Conservation (phyloP, 53 echinoderm and acorn worm genomes). For the Henricia sp. region DNA sequence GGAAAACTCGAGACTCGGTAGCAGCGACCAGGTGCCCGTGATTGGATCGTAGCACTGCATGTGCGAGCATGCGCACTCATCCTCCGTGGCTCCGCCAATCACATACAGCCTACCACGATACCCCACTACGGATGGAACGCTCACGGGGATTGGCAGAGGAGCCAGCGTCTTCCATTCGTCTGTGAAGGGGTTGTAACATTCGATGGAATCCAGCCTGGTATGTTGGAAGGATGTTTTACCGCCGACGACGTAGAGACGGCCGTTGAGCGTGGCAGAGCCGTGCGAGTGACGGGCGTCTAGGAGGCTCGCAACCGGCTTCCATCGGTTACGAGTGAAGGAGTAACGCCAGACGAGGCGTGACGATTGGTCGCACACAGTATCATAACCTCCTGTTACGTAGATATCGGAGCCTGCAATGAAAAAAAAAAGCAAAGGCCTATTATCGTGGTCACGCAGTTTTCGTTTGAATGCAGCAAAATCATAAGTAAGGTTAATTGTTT, state of each 20-base stretch:
- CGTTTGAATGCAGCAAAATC: too few species aligned
- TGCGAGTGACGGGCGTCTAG: conserved; percentile 76
- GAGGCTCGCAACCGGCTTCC: conserved; percentile 68
- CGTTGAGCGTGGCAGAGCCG: conserved; percentile 61
- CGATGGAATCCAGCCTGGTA: conserved; percentile 62
- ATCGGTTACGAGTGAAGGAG: conserved; percentile 68
- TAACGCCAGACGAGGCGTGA: conserved; percentile 75
- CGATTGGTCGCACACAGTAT: conserved; percentile 66
- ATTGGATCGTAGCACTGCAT: conserved; percentile 72
- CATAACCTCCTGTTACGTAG: conserved; percentile 79
- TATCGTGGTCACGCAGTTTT: too few species aligned
- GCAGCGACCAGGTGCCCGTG: conserved; percentile 70
- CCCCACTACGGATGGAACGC: conserved; percentile 70
- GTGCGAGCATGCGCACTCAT: conserved; percentile 61
- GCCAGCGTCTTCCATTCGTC: conserved; percentile 68
- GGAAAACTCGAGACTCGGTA: conserved; percentile 54
- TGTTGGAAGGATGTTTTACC: conserved; percentile 70
- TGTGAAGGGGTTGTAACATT: conserved; percentile 53
- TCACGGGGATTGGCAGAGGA: conserved; percentile 75
- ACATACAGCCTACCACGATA: conserved; percentile 66
- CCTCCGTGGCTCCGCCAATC: conserved; percentile 76
- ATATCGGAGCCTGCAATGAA: conserved; percentile 60
- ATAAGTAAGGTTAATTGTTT: too few species aligned
- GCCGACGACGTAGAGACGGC: conserved; percentile 67
- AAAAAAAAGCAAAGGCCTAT: too few species aligned